Conservation (phyloP, 2,113 vertebrate genomes). For the Chaetops frenatus region DNA sequence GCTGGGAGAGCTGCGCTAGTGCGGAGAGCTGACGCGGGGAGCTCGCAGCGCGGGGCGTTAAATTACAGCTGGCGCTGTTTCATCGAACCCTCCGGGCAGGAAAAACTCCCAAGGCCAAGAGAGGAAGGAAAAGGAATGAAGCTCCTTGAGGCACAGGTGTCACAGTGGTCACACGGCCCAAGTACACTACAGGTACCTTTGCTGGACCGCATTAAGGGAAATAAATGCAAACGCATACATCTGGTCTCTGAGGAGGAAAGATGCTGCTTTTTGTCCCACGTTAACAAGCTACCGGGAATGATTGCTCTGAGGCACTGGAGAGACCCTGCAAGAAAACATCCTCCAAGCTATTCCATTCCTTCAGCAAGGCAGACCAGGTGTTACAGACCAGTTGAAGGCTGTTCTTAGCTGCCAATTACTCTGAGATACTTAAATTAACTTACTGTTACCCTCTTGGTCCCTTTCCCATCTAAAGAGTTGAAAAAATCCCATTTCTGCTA, state of each 20-base stretch:
- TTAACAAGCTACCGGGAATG: too few relatives aligned
- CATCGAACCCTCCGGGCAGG: not conserved
- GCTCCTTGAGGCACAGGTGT: not conserved
- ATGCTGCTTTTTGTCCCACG: rapidly evolving
- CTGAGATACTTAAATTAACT: not conserved
- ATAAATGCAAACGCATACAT: too few relatives aligned
- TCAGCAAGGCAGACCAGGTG: not conserved
- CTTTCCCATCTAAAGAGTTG: not conserved
- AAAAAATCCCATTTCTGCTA: not conserved
- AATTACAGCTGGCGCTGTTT: not conserved
- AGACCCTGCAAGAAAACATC: not conserved
- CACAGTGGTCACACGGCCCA: not conserved
- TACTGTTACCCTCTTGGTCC: not conserved
- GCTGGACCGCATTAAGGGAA: not conserved
- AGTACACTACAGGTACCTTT: not conserved
- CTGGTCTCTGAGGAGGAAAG: not conserved
- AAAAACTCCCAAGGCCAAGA: too few relatives aligned
- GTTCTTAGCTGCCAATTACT: not conserved
- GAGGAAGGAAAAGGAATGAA: not conserved
- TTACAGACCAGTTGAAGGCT: not conserved
- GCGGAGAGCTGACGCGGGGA: rapidly evolving
- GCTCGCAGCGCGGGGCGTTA: rapidly evolving
- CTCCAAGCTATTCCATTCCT: not conserved
- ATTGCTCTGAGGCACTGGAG: too few relatives aligned
- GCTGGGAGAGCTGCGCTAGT: rapidly evolving